These are phyloP conservation scores for Cebidichthys violaceus DNA, from an alignment of 2,113 vertebrate species.

Conservation along the genomic window DNA sequence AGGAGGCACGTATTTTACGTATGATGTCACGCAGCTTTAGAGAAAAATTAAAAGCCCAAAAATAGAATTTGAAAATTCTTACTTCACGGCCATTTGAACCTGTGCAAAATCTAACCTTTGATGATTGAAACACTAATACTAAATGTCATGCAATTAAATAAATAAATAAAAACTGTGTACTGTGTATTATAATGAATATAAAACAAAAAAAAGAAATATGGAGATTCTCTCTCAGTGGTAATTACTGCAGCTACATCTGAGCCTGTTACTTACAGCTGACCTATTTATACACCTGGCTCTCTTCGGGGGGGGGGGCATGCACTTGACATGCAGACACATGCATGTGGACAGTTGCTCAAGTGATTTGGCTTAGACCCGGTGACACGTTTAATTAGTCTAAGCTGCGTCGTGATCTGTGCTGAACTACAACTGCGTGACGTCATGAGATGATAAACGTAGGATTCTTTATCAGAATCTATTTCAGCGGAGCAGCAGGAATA, in stretches of 20 bases:
- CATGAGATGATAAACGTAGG: background rate
- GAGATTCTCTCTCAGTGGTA: constrained; percentile 21
- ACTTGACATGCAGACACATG: constrained; percentile 9
- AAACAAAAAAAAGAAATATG: constrained; percentile 11
- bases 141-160: background rate
- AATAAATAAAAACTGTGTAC: background rate
- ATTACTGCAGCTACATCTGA: constrained; percentile 2
- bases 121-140: background rate
- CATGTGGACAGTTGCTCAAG: constrained; percentile 28
- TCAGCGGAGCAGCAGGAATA: background rate
- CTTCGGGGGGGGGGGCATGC: constrained; percentile 1
- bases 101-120: constrained; percentile 2
- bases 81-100: background rate
- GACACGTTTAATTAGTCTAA: constrained; percentile 52
- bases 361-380: constrained; percentile 26
- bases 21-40: background rate
- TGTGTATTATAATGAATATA: constrained; percentile 9
- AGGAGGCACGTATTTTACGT: background rate
- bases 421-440: background rate
- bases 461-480: constrained; percentile 19
- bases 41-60: background rate
- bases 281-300: constrained; percentile 73
- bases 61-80: background rate
- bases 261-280: constrained; percentile 69
- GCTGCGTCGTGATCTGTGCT: constrained; percentile 7